Evolutionary conservation across 2,888 invertebrate genomes (phyloP), one percentile per base, ranked within the genome.

Genomic region (Sarcophaga subvicina): DNA sequence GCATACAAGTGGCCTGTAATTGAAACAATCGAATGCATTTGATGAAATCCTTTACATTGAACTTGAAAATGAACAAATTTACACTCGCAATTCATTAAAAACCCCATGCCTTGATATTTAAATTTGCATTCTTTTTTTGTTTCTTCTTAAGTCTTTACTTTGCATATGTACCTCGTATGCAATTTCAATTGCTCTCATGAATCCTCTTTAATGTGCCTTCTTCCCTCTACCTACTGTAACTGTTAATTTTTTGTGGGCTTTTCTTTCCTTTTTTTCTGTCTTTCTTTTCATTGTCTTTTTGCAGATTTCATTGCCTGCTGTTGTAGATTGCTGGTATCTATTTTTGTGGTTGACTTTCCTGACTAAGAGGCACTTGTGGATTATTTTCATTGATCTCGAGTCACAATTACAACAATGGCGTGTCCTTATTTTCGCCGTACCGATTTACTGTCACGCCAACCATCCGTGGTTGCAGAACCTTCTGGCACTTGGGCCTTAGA

Each of bases 391-490:
- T 54, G 25, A 76, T 45, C 71, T 63, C 22, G 60, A 45, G 8
- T 14, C 20, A 66, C 22, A 22, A 45, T 67, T 54, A 70, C 83
- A 73, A 94, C 83, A 73, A 94, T 94, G 94, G 92, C 93, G 81
- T 94, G 94, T 90, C 94, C 94, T 77, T 94, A 93, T 89, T 92
- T 92, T 88, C 92, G 92, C 81, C 93, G 93, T 12, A 88, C 90
- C 45, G 93, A 93, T 88, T 92, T 92, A 80, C 87, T 93, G 78
- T 88, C 91, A 75, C 92, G 93, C 64, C 94, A 94, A 89, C 91
- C 92, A 80, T 93, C 93, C 72, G 91, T 93, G 66, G 88, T 90
- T 59, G 90, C 90, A 8, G 93, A 93, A 64, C 88, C 90, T 6
- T 90, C 90, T 27, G 89, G 90, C 77, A 90, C 75, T 80, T 93